A percentile compares a stretch with the other conserved stretches of the same genome.
phyloP scores from a whole-genome alignment of 1,140 invertebrate species.

The Augochlora pura region DNA sequence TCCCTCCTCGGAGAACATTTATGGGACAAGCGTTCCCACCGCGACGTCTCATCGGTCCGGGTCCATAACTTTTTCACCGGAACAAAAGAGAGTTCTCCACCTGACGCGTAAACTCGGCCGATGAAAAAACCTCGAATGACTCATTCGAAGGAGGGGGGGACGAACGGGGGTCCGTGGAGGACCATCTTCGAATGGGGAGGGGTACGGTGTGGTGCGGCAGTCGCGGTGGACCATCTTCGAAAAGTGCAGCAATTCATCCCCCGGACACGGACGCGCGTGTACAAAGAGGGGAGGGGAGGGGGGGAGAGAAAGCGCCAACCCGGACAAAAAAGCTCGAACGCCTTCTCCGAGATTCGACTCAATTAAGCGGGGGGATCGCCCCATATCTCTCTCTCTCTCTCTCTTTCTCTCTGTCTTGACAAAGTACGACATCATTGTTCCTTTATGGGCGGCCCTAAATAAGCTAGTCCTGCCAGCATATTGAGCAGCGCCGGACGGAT shows the following conservation, averaged over 20 bases:
- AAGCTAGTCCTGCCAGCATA: constrained; percentile 69
- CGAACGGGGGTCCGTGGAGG: too few species aligned
- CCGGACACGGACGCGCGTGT: too few species aligned
- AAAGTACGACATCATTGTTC: constrained; percentile 77
- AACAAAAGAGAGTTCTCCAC: neutral
- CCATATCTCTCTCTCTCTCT: too few species aligned
- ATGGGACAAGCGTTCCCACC: neutral
- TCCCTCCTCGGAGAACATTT: neutral
- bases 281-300: too few species aligned
- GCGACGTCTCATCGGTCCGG: neutral
- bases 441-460: constrained; percentile 72
- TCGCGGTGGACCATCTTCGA: neutral
- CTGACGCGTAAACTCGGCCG: neutral
- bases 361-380: constrained; percentile 69
- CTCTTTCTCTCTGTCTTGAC: too few species aligned
- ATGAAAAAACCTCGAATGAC: neutral
- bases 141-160: neutral
- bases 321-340: constrained; percentile 62
- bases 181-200: too few species aligned
- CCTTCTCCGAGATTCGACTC: constrained; percentile 73
- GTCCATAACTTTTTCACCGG: neutral
- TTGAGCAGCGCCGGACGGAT: constrained; percentile 60
- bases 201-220: too few species aligned
- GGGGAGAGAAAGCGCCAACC: neutral
- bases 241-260: neutral